A percentile compares a stretch with the other conserved stretches of the same genome.
These are phyloP conservation scores for Equus quagga DNA, from an alignment of 2,113 vertebrate species.

Conservation along the genomic window DNA sequence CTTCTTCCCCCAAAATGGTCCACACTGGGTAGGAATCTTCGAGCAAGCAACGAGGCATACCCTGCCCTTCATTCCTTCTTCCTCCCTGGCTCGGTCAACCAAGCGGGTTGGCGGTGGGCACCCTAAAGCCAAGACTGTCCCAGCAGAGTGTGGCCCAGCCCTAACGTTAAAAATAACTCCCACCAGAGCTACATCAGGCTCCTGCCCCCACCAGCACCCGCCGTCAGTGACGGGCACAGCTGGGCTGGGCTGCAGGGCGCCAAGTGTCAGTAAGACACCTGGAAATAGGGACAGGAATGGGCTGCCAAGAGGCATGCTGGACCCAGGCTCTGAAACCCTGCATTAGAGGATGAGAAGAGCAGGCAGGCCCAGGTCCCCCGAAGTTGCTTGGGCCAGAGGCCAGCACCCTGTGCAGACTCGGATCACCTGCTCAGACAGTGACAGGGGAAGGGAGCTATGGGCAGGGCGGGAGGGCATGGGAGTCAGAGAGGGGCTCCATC, in stretches of 20 bases:
- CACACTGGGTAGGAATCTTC: not conserved
- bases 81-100: not conserved
- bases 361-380: not conserved
- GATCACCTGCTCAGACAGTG: not conserved
- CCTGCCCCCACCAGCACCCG: not conserved
- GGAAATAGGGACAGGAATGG: not conserved
- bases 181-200: not conserved
- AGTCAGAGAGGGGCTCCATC: not conserved
- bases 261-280: not conserved
- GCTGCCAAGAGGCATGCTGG: not conserved
- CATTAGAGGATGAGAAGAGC: no score
- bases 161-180: not conserved
- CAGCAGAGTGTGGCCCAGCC: not conserved
- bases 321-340: not conserved
- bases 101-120: not conserved
- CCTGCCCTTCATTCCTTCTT: not conserved
- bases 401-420: not conserved
- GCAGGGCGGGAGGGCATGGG: not conserved
- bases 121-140: not conserved
- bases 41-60: not conserved
- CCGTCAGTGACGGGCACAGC: not conserved
- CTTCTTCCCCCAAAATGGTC: not conserved
- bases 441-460: not conserved
- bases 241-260: not conserved
- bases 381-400: not conserved